phyloP scores from a whole-genome alignment of 2,888 invertebrate genomes.

The Cylindroiulus punctatus region DNA sequence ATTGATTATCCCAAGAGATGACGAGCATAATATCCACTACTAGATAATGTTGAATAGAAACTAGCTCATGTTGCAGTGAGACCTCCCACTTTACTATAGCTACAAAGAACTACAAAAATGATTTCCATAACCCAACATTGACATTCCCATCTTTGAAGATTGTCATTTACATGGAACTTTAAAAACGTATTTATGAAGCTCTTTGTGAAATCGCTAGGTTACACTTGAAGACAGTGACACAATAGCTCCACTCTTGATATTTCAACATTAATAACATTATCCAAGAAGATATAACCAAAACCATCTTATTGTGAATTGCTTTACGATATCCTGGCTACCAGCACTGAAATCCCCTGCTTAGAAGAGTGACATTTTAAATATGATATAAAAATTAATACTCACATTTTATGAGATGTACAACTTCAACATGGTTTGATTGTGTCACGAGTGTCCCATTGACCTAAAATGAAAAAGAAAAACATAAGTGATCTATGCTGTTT shows the following conservation, averaged over 20 bases:
- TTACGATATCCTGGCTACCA: constrained; percentile 4
- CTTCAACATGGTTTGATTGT: constrained; percentile 91
- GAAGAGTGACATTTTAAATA: constrained; percentile 22
- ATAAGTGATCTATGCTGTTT: neutral
- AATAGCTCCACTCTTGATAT: neutral
- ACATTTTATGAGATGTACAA: constrained; percentile 95
- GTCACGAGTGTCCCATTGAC: constrained; percentile 93
- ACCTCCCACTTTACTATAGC: no score
- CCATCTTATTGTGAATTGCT: neutral
- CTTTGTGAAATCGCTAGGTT: no score
- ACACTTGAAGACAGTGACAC: neutral
- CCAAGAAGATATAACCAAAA: neutral
- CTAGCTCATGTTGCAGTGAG: no score
- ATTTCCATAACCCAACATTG: no score
- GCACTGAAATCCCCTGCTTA: neutral
- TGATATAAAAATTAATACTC: constrained; percentile 65
- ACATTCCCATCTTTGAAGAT: no score
- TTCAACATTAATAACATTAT: neutral
- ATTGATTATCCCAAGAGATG: neutral
- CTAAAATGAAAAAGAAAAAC: constrained; percentile 66
- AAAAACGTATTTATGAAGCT: no score
- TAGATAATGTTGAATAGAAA: neutral
- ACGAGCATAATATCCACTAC: neutral
- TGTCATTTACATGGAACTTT: no score
- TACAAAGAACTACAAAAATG: no score